Evolutionary conservation across 2,797 vertebrate genomes (phyloP), one percentile per base, ranked within the genome.

Genomic region (Rhyacichthys aspro): DNA sequence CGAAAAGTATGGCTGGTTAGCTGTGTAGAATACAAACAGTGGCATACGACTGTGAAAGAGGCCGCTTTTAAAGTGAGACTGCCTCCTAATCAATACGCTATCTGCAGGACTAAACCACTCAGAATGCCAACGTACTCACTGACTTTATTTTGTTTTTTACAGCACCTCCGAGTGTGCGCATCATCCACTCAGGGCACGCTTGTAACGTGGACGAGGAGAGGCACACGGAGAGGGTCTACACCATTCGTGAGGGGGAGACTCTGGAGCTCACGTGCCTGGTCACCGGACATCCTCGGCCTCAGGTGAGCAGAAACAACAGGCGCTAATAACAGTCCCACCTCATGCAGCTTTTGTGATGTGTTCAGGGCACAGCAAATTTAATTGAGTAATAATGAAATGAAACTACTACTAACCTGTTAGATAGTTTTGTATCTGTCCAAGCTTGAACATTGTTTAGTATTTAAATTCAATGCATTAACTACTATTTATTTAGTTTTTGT

Each of bases 141-240:
- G 3, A 0, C 42, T 43, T 34, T 70, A 42, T 55, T 60, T 53
- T 43, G 11, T 7, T 3, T 43, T 64, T 69, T 5, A 55, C 93
- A 99, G 97, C 95, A 9, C 95, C 97, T 14, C 97, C 97, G 7
- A 93, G 93, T 0, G 97, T 98, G 73, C 92, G 97, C 62, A 99
- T 99, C 9, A 94, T 98, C 68, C 97, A 99, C 84, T 98, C 96
- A 0, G 97, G 97, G 44, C 90, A 99, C 39, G 95, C 97, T 12
- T 99, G 97, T 74, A 99, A 98, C 59, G 95, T 98, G 8, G 97
- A 99, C 68, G 97, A 99, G 87, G 97, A 99, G 59, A 90, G 96
- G 18, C 97, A 98, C 87, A 96, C 96, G 0, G 97, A 99, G 91
- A 82, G 97, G 60, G 96, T 99, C 32, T 99, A 98, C 90, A 98